These are phyloP conservation scores for Latrodectus hesperus DNA, from an alignment of 2,888 invertebrate species.

Conservation along the genomic window DNA sequence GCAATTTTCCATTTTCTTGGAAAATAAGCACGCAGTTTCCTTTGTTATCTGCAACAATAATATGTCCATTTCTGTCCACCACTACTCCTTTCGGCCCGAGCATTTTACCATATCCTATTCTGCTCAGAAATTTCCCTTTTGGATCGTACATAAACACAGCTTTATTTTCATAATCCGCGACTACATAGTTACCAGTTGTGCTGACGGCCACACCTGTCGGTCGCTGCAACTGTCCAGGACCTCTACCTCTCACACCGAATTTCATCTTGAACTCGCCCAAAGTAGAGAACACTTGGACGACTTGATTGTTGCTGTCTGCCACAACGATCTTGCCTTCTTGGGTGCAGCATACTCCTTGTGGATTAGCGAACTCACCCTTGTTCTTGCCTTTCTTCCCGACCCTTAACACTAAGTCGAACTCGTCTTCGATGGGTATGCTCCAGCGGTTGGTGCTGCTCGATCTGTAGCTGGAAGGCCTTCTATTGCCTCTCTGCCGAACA, in stretches of 20 bases:
- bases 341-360: constrained; percentile 77
- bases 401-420: constrained; percentile 77
- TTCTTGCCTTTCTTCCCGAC: constrained; percentile 77
- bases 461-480: constrained; percentile 75
- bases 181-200: constrained; percentile 76
- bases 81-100: constrained; percentile 78
- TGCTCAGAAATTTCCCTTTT: constrained; percentile 77
- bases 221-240: constrained; percentile 77
- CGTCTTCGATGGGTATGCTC: constrained; percentile 76
- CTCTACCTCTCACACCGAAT: constrained; percentile 76
- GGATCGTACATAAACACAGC: constrained; percentile 77
- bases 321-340: constrained; percentile 75
- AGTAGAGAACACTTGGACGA: constrained; percentile 74
- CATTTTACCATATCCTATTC: constrained; percentile 77
- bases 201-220: constrained; percentile 78
- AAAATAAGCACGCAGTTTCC: constrained; percentile 77
- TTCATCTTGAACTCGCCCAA: constrained; percentile 76
- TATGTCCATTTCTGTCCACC: constrained; percentile 76
- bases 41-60: constrained; percentile 78
- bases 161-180: constrained; percentile 78
- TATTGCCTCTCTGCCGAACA: constrained; percentile 75
- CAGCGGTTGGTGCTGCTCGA: constrained; percentile 75
- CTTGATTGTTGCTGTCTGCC: constrained; percentile 78
- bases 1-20: constrained; percentile 76
- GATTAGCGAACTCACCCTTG: constrained; percentile 78